Percentiles rank a stretch among this genome's conserved stretches.
Conservation (phyloP, 2,797 vertebrate genomes). For the Coilia nasus region DNA sequence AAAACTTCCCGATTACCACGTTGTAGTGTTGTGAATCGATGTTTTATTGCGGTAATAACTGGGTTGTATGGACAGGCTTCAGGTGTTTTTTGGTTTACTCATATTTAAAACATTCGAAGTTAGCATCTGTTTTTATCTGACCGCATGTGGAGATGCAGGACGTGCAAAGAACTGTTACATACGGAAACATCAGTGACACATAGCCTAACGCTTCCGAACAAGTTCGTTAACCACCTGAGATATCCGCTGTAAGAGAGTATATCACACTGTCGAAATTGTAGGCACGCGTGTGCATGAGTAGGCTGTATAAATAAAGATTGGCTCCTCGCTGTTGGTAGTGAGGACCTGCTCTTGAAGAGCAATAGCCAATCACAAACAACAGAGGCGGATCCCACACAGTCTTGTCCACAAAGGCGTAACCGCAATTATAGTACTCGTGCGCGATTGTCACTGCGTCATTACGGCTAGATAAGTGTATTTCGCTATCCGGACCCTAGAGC, state of each 20-base stretch:
- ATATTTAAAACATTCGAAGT: no score
- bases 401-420: constrained; percentile 20
- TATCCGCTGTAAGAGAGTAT: background rate
- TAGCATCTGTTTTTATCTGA: no score
- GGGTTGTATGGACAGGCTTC: no score
- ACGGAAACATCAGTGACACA: no score
- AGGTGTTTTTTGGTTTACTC: no score
- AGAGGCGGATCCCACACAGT: constrained; percentile 28
- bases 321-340: background rate
- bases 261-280: background rate
- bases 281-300: background rate
- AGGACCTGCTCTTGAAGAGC: background rate
- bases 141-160: no score
- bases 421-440: constrained; percentile 14
- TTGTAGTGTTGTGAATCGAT: no score
- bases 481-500: background rate
- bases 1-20: no score
- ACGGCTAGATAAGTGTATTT: background rate
- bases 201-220: no score
- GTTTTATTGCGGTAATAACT: no score
- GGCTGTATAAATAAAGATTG: background rate
- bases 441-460: constrained; percentile 22
- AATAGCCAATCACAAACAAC: constrained; percentile 24
- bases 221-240: no score
- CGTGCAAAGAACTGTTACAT: no score